These are phyloP conservation scores for Eubasilissa regina DNA, from an alignment of 1,140 invertebrate genomes.

Conservation along the genomic window DNA sequence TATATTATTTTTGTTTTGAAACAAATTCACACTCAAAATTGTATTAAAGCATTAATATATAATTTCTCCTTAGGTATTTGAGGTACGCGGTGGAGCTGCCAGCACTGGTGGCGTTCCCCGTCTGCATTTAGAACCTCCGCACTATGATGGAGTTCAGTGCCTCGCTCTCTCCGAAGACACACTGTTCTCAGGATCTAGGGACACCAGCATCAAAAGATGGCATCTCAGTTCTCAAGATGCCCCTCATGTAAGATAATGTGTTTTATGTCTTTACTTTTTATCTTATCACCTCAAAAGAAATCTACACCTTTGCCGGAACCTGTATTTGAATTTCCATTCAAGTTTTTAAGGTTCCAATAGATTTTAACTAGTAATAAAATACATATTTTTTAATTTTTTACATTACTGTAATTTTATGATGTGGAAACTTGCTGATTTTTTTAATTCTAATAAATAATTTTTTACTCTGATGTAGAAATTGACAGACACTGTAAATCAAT, in stretches of 20 bases:
- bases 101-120: constrained; percentile 71
- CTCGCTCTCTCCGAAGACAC: constrained; percentile 79
- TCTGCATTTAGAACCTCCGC: constrained; percentile 86
- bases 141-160: constrained; percentile 93
- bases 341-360: too few species aligned
- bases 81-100: constrained; percentile 66
- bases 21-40: too few species aligned
- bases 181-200: constrained; percentile 89
- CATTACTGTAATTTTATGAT: too few species aligned
- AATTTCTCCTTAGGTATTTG: constrained; percentile 73
- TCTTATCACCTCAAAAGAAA: too few species aligned
- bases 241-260: constrained; percentile 72
- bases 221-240: constrained; percentile 78
- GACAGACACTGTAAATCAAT: background rate
- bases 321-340: too few species aligned
- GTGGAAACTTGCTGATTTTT: too few species aligned
- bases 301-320: too few species aligned
- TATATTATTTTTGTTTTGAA: too few species aligned
- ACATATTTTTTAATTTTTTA: too few species aligned
- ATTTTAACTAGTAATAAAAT: too few species aligned
- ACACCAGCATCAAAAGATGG: constrained; percentile 93
- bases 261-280: background rate
- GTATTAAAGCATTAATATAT: background rate
- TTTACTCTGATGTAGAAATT: too few species aligned
- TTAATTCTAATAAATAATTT: too few species aligned